Percentiles rank a stretch among this genome's conserved stretches.
Conservation (phyloP, 2,888 invertebrate species). For the Caenorhabditis wallacei region DNA sequence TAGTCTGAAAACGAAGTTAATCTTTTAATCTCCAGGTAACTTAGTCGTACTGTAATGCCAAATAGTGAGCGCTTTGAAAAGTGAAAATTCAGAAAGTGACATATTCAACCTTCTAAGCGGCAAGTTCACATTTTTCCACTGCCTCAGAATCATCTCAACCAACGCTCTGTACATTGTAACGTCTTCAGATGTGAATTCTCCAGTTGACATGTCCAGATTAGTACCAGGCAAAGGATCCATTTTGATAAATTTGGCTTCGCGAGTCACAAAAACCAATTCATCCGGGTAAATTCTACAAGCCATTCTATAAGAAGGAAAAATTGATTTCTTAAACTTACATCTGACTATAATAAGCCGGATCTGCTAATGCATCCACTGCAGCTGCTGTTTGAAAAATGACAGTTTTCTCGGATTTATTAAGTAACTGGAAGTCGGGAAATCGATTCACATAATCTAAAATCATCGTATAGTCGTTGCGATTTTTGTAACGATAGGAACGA, state of each 20-base stretch:
- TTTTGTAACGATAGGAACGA: conserved; percentile 48
- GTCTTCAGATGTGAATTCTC: conserved; percentile 31
- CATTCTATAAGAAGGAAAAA: too few species aligned
- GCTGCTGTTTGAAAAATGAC: conserved; percentile 53
- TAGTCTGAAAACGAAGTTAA: too few species aligned
- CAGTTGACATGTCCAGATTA: conserved; percentile 13
- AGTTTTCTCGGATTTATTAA: conserved; percentile 60
- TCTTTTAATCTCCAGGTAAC: too few species aligned
- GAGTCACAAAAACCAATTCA: conserved; percentile 36
- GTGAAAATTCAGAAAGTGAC: conserved; percentile 54
- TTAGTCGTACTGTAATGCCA: conserved; percentile 64
- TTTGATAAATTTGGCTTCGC: conserved; percentile 37
- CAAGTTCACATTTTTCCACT: conserved; percentile 53
- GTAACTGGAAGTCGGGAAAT: conserved; percentile 53
- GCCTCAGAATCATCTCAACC: conserved; percentile 42
- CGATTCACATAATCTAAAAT: conserved; percentile 60
- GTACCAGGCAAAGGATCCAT: conserved; percentile 51
- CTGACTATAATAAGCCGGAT: conserved; percentile 55
- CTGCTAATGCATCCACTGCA: conserved; percentile 50
- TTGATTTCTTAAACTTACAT: conserved; percentile 33
- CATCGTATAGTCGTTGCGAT: conserved; percentile 60
- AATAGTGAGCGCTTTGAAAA: conserved; percentile 62
- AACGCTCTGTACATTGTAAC: conserved; percentile 25
- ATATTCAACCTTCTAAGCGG: conserved; percentile 49
- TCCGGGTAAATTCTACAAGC: conserved; percentile 30